These are phyloP conservation scores for Cantharis lateralis DNA, from an alignment of 2,888 invertebrate species.

Conservation along the genomic window DNA sequence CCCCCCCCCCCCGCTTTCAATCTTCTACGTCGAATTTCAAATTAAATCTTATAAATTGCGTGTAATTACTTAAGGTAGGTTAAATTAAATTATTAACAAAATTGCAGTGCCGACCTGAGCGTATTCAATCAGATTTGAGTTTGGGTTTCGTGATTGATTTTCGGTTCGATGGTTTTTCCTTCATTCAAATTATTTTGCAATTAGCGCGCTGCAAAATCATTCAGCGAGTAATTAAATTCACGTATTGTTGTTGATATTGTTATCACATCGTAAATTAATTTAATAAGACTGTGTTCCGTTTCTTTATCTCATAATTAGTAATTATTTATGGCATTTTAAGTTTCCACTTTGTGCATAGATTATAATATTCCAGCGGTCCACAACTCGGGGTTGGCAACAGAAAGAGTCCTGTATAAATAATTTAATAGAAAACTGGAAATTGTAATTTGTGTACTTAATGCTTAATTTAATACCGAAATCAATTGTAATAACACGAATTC, in stretches of 20 bases:
- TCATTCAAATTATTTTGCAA: constrained; percentile 1
- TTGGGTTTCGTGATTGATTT: neutral
- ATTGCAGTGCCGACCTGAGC: neutral
- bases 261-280: neutral
- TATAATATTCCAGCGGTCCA: neutral
- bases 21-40: too few relatives aligned
- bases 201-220: neutral
- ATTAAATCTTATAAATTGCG: too few relatives aligned
- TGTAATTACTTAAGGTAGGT: neutral
- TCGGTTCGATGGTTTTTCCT: neutral
- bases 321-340: neutral
- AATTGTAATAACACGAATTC: neutral
- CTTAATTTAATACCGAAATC: neutral
- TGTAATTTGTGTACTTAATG: neutral
- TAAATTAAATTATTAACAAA: neutral
- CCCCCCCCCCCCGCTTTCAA: too few relatives aligned
- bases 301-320: neutral
- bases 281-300: neutral
- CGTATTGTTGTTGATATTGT: neutral
- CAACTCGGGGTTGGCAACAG: neutral
- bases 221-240: neutral
- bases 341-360: neutral
- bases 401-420: neutral
- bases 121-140: neutral
- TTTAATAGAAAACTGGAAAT: neutral